Evolutionary conservation across 2,113 vertebrate species (phyloP).

Genomic region (Clupea harengus): DNA sequence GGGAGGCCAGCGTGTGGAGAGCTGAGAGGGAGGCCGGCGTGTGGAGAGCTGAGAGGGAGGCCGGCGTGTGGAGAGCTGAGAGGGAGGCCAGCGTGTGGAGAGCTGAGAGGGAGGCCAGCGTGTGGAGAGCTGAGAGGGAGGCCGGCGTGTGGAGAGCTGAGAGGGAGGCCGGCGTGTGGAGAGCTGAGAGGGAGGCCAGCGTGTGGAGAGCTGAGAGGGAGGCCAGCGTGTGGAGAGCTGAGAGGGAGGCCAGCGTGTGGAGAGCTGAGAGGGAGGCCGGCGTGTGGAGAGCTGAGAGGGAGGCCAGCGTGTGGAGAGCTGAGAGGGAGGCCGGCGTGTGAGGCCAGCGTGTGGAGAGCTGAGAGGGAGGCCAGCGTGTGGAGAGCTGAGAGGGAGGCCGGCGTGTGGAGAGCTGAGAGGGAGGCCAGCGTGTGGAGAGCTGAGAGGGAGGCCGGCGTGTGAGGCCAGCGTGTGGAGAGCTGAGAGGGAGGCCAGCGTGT

Average conservation of each 20-base stretch:
- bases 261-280: background rate
- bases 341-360: slow-evolving; percentile 17
- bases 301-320: slow-evolving; percentile 17
- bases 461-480: slow-evolving; percentile 36
- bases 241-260: slow-evolving; percentile 46
- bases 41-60: slow-evolving; percentile 15
- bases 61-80: no score
- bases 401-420: no score
- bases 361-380: slow-evolving; percentile 21
- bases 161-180: slow-evolving; percentile 39
- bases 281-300: slow-evolving; percentile 21
- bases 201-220: no score
- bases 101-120: background rate
- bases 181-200: background rate
- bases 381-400: background rate
- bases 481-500: background rate
- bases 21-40: no score
- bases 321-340: background rate
- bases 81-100: slow-evolving; percentile 45
- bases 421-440: slow-evolving; percentile 37
- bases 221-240: slow-evolving; percentile 47
- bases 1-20: slow-evolving; percentile 26
- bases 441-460: background rate
- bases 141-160: slow-evolving; percentile 42
- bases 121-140: no score